Evolutionary conservation across 2,888 invertebrate genomes (phyloP), one percentile per base, ranked within the genome.

Genomic region (Rugalucina vietnamica): DNA sequence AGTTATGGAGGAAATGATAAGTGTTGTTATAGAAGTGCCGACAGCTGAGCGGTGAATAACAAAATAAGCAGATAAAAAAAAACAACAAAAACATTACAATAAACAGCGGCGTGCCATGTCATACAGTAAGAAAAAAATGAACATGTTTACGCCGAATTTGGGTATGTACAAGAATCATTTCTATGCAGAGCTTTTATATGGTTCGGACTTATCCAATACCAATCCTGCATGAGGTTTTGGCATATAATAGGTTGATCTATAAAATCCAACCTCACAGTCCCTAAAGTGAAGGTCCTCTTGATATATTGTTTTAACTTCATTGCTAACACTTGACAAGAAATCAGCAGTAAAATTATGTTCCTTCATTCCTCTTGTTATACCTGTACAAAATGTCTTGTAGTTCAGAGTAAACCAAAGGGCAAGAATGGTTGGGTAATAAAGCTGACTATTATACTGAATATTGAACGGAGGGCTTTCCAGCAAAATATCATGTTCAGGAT

Each of bases 341-440:
- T 60, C 60, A 8, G 60, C 60, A 60, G 60, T 60, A 60, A 60
- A 60, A 27, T 60, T 60, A 8, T 32, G 27, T 60, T 60, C 60
- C 29, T 29, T 60, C 60, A 60, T 60, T 60, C 29, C 60, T 60
- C 8, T 32, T 29, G 60, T 27, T 29, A 76, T 43, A 76, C 76
- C 76, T 32, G 76, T 76, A 32, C 76, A 76, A 49, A 76, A 76
- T 12, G 37, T 18, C 34, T 32, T 39, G 49, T 76, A 69, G 65
- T 76, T 76, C 37, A 76, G 36, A 29, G 43, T 43, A 39, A 76
- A n/a, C 69, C 76, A 76, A 39, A 76, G 43, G 32, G 69, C 76
- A 69, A 76, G 27, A 43, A 76, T 69, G 43, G 69, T 10, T 69
- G 76, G 4, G 27, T 27, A 27, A 27, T 3, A 21, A 4, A 60